Percentiles rank a stretch among this genome's conserved stretches.
phyloP scores from a whole-genome alignment of 2,888 invertebrate genomes.

The Xiphydria camelus region DNA sequence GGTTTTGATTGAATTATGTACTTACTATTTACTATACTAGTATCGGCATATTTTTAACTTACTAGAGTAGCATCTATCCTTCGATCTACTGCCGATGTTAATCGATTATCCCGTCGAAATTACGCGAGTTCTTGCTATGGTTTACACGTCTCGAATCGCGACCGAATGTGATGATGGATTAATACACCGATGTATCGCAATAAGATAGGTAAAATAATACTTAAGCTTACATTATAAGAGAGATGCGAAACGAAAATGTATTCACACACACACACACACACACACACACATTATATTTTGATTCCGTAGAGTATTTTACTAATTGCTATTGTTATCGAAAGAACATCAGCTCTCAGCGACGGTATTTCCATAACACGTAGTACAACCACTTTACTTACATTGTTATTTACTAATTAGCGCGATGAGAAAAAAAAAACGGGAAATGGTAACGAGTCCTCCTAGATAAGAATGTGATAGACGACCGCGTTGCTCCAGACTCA shows the following conservation, averaged over 20 bases:
- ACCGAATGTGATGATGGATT: conserved; percentile 16
- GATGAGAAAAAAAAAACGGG: conserved; percentile 16
- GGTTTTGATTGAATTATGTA: too few relatives aligned
- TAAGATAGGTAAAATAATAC: conserved; percentile 16
- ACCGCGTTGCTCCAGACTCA: conserved; percentile 10
- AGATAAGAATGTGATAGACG: conserved; percentile 47
- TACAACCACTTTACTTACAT: conserved; percentile 13
- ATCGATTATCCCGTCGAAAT: too few relatives aligned
- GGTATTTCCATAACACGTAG: conserved; percentile 10
- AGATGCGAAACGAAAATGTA: conserved; percentile 17
- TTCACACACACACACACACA: conserved; percentile 4
- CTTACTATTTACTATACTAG: too few relatives aligned
- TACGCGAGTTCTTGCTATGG: conserved; percentile 16
- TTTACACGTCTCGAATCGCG: conserved; percentile 20
- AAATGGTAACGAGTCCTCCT: conserved; percentile 33
- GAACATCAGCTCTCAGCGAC: conserved; percentile 5
- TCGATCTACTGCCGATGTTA: too few relatives aligned
- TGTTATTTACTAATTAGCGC: conserved; percentile 18
- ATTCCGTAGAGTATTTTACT: conserved; percentile 44
- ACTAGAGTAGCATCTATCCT: too few relatives aligned
- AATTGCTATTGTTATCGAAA: conserved; percentile 27
- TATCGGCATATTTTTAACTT: too few relatives aligned
- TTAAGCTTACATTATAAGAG: conserved; percentile 18
- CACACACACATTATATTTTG: conserved; percentile 34
- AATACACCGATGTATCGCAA: conserved; percentile 17